phyloP scores from a whole-genome alignment of 2,113 vertebrate species.

The Protobothrops mucrosquamatus region DNA sequence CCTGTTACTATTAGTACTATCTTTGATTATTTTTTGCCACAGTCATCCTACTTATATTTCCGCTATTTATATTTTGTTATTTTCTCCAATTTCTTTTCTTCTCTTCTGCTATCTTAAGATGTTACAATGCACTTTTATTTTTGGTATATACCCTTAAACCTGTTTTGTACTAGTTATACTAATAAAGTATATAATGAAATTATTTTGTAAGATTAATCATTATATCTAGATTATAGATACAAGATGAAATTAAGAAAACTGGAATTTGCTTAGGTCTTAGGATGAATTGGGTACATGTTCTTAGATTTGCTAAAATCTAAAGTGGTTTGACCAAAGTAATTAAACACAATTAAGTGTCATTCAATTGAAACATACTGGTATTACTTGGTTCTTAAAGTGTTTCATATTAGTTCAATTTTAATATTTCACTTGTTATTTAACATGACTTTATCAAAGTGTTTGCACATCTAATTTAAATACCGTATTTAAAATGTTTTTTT shows the following conservation, averaged over 20 bases:
- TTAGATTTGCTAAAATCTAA: not conserved
- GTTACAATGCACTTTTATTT: not conserved
- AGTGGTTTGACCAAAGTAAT: not conserved
- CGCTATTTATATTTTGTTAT: not conserved
- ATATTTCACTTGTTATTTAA: not conserved
- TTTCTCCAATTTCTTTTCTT: no score
- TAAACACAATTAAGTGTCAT: not conserved
- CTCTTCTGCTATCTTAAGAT: not conserved
- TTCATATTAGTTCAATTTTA: not conserved
- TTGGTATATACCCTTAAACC: not conserved
- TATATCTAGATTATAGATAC: not conserved
- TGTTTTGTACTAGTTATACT: not conserved
- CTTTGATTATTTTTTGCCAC: not conserved
- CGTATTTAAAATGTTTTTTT: slow-evolving; percentile 64
- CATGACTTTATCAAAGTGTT: slow-evolving; percentile 11
- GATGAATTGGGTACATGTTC: not conserved
- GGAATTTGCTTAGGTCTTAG: not conserved
- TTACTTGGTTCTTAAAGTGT: not conserved
- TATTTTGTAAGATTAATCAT: not conserved
- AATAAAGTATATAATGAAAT: not conserved
- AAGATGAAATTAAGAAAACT: not conserved
- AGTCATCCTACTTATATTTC: not conserved
- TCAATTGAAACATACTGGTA: not conserved
- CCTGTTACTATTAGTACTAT: not conserved
- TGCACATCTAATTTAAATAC: slow-evolving; percentile 52